These are phyloP conservation scores for Papilio dardanus DNA, from an alignment of 1,140 invertebrate species.

Conservation along the genomic window DNA sequence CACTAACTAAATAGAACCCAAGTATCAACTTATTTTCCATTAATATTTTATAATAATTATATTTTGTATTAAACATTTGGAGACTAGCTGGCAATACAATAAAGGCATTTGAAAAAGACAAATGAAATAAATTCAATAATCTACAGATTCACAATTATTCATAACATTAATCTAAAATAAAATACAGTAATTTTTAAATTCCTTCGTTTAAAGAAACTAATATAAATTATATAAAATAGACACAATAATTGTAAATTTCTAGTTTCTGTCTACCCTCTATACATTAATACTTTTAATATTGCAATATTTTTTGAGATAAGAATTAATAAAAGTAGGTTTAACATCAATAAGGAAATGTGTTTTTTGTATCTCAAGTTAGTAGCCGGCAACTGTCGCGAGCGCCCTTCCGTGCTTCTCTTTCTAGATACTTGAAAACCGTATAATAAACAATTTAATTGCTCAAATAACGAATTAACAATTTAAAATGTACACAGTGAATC, in stretches of 20 bases:
- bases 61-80: neutral
- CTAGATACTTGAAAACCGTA: neutral
- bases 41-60: neutral
- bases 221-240: neutral
- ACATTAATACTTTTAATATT: neutral
- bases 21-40: no score
- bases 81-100: no score
- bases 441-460: neutral
- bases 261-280: neutral
- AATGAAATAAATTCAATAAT: neutral
- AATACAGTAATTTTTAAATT: slow-evolving; percentile 2
- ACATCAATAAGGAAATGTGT: neutral
- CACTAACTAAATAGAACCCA: no score
- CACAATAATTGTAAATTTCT: neutral
- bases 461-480: neutral
- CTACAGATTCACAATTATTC: neutral
- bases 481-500: slow-evolving; percentile 7
- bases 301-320: no score
- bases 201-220: neutral
- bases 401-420: neutral
- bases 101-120: no score
- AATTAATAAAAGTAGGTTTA: no score
- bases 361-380: neutral
- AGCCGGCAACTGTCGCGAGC: neutral
- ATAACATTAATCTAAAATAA: neutral